Conservation (phyloP, 2,113 vertebrate genomes). For the Equus quagga region DNA sequence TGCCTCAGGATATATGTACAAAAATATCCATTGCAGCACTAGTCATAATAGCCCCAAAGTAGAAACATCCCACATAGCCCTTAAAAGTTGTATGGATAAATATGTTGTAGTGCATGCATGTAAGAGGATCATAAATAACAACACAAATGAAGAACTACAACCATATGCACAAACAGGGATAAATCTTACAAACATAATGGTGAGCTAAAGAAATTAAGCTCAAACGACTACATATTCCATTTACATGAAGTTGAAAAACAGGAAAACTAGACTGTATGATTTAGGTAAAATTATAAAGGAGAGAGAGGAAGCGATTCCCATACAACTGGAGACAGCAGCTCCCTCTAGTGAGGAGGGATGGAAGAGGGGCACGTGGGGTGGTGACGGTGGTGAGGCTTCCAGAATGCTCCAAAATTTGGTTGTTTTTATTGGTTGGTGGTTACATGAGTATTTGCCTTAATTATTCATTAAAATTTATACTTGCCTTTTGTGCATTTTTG, state of each 20-base stretch:
- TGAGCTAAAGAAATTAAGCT: background rate
- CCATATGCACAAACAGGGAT: background rate
- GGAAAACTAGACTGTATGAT: background rate
- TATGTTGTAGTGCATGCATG: background rate
- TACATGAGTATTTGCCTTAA: background rate
- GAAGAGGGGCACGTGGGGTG: background rate
- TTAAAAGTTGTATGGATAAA: background rate
- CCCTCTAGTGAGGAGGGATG: background rate
- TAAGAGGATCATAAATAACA: background rate
- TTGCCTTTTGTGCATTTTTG: background rate
- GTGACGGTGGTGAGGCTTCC: background rate
- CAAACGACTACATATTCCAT: background rate
- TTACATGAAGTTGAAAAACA: background rate
- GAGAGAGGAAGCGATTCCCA: background rate
- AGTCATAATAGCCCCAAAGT: background rate
- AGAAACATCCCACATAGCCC: background rate
- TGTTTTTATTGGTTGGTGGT: background rate
- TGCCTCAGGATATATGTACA: background rate
- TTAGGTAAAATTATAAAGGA: background rate
- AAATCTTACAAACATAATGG: background rate
- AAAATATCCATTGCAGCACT: background rate
- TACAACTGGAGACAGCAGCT: background rate
- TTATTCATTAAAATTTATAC: background rate
- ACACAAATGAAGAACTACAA: background rate
- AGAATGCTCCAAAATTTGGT: background rate